phyloP scores from a whole-genome alignment of 2,888 invertebrate species.

The Dicyrtomina minuta region DNA sequence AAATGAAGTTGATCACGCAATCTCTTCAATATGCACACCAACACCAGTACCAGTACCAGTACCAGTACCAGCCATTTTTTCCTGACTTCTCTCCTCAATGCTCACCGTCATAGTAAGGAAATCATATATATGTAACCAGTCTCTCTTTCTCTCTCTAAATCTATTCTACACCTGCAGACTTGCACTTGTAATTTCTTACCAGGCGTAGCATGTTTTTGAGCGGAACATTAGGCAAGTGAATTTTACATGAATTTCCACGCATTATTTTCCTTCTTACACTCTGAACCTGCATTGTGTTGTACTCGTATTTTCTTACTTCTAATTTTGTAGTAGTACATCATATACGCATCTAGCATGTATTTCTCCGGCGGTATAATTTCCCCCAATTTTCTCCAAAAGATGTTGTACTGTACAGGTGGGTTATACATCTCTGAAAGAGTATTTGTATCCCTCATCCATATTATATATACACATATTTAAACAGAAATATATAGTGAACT shows the following conservation, averaged over 20 bases:
- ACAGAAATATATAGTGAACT: too few species aligned
- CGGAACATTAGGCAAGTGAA: slow-evolving; percentile 16
- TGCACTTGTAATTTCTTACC: slow-evolving; percentile 1
- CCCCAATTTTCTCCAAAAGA: too few species aligned
- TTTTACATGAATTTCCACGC: slow-evolving; percentile 19
- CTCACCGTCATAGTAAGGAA: not conserved
- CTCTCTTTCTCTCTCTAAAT: not conserved
- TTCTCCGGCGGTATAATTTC: too few species aligned
- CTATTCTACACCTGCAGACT: not conserved
- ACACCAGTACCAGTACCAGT: too few species aligned
- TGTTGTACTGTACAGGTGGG: too few species aligned
- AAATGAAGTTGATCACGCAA: slow-evolving; percentile 33
- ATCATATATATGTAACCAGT: not conserved
- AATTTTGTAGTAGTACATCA: too few species aligned
- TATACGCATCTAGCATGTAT: too few species aligned
- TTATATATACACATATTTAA: too few species aligned
- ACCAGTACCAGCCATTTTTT: slow-evolving; percentile 14
- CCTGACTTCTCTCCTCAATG: slow-evolving; percentile 8
- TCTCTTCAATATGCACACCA: slow-evolving; percentile 13
- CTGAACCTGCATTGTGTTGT: too few species aligned
- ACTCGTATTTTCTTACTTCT: too few species aligned
- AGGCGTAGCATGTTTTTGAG: not conserved
- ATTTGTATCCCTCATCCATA: too few species aligned
- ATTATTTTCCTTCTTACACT: slow-evolving; percentile 1
- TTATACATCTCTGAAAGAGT: too few species aligned